Conservation (phyloP, 2,113 vertebrate genomes). For the Oreocharis arfaki region DNA sequence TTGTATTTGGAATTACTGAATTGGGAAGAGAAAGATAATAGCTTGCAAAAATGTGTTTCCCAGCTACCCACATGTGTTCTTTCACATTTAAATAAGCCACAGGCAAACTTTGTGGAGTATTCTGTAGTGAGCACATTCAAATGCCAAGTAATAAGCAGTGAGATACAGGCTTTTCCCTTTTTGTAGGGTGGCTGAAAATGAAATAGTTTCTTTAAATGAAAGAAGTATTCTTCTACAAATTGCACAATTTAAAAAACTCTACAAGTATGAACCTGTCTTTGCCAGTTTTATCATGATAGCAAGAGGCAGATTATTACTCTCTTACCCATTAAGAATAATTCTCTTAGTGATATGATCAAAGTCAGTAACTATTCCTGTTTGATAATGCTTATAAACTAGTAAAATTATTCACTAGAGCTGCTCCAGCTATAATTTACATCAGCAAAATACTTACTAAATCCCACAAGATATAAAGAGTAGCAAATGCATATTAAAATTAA, state of each 20-base stretch:
- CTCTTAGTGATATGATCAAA: background rate
- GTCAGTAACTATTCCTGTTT: background rate
- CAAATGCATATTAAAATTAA: background rate
- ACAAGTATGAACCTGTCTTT: background rate
- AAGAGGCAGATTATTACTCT: background rate
- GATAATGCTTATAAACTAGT: slow-evolving; percentile 11
- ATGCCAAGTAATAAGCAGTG: slow-evolving; percentile 2
- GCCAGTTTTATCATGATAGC: background rate
- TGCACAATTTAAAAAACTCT: background rate
- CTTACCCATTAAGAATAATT: background rate
- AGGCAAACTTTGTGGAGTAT: slow-evolving; percentile 22
- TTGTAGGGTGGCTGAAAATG: background rate
- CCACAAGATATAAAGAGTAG: background rate
- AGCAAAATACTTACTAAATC: background rate
- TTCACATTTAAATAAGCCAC: slow-evolving; percentile 61
- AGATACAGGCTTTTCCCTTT: background rate
- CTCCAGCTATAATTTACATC: slow-evolving; percentile 23
- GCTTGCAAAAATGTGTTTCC: slow-evolving; percentile 31
- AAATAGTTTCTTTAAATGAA: background rate
- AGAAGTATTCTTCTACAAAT: background rate
- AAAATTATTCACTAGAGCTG: slow-evolving; percentile 31
- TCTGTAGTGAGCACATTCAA: slow-evolving; percentile 6
- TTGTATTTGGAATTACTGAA: slow-evolving; percentile 32
- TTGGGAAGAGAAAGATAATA: background rate
- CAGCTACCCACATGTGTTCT: slow-evolving; percentile 34